A percentile compares a stretch with the other conserved stretches of the same genome.
phyloP scores from a whole-genome alignment of 92 coral and sea anemone genomes.

The Zoanthus sociatus region DNA sequence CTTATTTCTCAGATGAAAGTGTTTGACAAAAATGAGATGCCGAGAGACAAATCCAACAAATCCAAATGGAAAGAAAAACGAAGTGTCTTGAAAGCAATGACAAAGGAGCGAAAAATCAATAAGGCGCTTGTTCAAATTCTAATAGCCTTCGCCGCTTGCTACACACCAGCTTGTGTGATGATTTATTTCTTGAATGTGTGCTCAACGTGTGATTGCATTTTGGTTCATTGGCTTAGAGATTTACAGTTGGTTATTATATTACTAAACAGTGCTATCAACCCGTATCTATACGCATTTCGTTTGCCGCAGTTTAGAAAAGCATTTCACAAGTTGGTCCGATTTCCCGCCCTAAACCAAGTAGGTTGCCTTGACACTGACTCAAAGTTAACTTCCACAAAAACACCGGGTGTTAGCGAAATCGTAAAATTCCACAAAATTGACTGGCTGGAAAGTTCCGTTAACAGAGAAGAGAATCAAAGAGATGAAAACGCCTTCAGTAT shows the following conservation, averaged over 20 bases:
- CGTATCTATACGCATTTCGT: slow-evolving; percentile 65
- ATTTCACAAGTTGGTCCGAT: slow-evolving; percentile 29
- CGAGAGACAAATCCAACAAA: neutral
- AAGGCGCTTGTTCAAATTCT: slow-evolving; percentile 38
- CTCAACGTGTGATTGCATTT: slow-evolving; percentile 41
- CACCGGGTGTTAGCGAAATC: neutral
- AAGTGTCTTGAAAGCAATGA: neutral
- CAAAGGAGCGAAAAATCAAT: slow-evolving; percentile 5
- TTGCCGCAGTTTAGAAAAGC: slow-evolving; percentile 63
- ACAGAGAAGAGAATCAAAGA: neutral
- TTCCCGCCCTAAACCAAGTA: slow-evolving; percentile 3
- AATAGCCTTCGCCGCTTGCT: slow-evolving; percentile 53
- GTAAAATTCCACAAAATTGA: slow-evolving; percentile 17
- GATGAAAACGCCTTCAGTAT: neutral
- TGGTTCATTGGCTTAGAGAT: slow-evolving; percentile 65
- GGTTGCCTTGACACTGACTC: neutral
- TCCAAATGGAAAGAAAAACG: slow-evolving; percentile 6
- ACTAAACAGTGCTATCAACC: slow-evolving; percentile 61
- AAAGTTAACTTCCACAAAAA: neutral
- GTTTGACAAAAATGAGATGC: slow-evolving; percentile 2
- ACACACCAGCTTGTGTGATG: slow-evolving; percentile 60
- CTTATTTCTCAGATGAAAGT: slow-evolving; percentile 50
- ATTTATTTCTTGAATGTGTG: slow-evolving; percentile 64
- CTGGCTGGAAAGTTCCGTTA: neutral
- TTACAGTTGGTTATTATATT: slow-evolving; percentile 51